These are phyloP conservation scores for Rhysida immarginata DNA, from an alignment of 1,140 invertebrate genomes.

Conservation along the genomic window DNA sequence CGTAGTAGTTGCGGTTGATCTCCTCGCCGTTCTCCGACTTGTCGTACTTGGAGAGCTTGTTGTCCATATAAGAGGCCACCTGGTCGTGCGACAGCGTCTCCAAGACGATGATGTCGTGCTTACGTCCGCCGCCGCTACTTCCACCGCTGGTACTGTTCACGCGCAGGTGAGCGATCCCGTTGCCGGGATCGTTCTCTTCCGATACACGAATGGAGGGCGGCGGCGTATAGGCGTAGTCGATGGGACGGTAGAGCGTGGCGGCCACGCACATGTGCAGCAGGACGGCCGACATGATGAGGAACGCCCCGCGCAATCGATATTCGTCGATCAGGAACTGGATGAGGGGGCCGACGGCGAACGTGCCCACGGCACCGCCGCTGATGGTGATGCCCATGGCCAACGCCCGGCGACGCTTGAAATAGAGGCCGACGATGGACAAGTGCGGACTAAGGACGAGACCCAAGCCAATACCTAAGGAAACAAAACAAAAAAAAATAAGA, in stretches of 20 bases:
- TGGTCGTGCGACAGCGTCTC: neutral
- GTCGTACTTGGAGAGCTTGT: neutral
- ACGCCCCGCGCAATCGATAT: slow-evolving; percentile 12
- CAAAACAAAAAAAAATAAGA: neutral
- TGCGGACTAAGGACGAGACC: slow-evolving; percentile 64
- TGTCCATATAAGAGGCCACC: neutral
- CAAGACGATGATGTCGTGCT: neutral
- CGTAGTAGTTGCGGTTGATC: neutral
- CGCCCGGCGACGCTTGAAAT: slow-evolving; percentile 61
- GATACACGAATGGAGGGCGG: neutral
- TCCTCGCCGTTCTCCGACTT: neutral
- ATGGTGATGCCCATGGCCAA: slow-evolving; percentile 77
- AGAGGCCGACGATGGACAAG: slow-evolving; percentile 74
- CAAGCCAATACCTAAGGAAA: slow-evolving; percentile 47
- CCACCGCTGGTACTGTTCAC: neutral
- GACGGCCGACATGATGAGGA: slow-evolving; percentile 34
- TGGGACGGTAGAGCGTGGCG: slow-evolving; percentile 52
- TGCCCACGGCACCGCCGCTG: slow-evolving; percentile 72
- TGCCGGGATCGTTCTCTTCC: neutral
- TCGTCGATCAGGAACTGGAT: slow-evolving; percentile 31
- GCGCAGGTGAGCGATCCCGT: neutral
- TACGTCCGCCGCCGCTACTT: neutral
- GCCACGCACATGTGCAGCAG: slow-evolving; percentile 67
- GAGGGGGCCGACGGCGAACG: slow-evolving; percentile 62
- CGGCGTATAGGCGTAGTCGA: neutral